Percentiles rank a stretch among this genome's conserved stretches.
Evolutionary conservation across 2,113 vertebrate genomes (phyloP).

Genomic region (Atlantisia rogersi): DNA sequence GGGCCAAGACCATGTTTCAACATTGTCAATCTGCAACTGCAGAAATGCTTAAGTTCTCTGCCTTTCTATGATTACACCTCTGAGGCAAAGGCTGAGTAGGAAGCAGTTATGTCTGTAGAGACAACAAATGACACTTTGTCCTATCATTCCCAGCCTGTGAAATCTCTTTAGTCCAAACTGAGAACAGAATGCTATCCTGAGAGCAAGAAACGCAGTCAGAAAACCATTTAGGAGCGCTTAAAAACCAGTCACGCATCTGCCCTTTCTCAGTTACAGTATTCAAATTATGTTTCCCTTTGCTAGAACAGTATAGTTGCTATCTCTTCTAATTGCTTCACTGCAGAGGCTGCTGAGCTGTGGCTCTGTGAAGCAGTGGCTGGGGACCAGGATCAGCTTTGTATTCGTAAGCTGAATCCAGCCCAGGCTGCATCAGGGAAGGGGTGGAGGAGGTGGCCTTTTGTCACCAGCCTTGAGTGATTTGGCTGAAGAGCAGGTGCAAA

Average conservation of each 20-base stretch:
- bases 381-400: background rate
- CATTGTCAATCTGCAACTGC: background rate
- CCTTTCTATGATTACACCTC: slow-evolving; percentile 14
- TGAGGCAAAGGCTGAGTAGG: slow-evolving; percentile 52
- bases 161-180: slow-evolving; percentile 52
- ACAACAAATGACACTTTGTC: slow-evolving; percentile 54
- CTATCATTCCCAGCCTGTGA: slow-evolving; percentile 4
- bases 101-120: slow-evolving; percentile 28
- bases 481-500: background rate
- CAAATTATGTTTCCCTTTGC: background rate
- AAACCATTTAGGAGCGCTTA: background rate
- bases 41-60: slow-evolving; percentile 1
- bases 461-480: accelerated
- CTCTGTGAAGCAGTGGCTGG: background rate
- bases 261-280: background rate
- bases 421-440: accelerated
- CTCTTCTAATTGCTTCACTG: background rate
- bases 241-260: background rate
- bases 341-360: background rate
- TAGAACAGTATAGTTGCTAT: background rate
- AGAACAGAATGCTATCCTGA: slow-evolving; percentile 28
- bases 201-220: slow-evolving; percentile 12
- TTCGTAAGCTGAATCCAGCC: background rate
- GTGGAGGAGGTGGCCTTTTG: background rate
- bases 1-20: background rate